A percentile compares a stretch with the other conserved stretches of the same genome.
These are phyloP conservation scores for Lycorma delicatula DNA, from an alignment of 1,140 invertebrate genomes.

Conservation along the genomic window DNA sequence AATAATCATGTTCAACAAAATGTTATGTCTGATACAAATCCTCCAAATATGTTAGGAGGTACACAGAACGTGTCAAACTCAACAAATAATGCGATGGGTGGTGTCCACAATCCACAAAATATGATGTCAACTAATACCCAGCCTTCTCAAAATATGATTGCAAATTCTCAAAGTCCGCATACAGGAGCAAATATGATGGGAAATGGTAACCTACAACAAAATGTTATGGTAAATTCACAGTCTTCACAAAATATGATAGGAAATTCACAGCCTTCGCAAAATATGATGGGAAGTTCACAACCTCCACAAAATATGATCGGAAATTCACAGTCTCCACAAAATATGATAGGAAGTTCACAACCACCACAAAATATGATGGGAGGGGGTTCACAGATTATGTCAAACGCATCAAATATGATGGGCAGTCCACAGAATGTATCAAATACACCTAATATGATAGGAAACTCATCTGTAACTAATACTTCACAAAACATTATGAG, in stretches of 20 bases:
- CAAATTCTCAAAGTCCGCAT: background rate
- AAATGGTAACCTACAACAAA: too few relatives aligned
- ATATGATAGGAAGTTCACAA: constrained; percentile 4
- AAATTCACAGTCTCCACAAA: too few relatives aligned
- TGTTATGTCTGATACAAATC: background rate
- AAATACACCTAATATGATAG: background rate
- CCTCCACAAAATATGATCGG: background rate
- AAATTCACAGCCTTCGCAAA: background rate
- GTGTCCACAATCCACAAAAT: constrained; percentile 5
- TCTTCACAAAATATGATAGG: constrained; percentile 5
- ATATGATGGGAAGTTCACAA: constrained; percentile 7
- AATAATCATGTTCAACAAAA: background rate
- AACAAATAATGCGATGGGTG: background rate
- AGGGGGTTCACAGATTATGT: too few relatives aligned
- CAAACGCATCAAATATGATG: background rate
- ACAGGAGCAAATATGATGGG: too few relatives aligned
- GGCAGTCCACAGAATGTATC: background rate
- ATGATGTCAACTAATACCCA: background rate
- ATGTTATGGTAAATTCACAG: too few relatives aligned
- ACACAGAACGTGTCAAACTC: background rate
- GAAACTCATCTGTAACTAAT: background rate
- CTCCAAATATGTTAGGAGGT: background rate
- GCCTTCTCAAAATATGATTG: background rate
- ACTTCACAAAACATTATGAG: background rate
- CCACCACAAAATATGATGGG: constrained; percentile 7